phyloP scores from a whole-genome alignment of 2,797 vertebrate species.

The Perodicticus potto region DNA sequence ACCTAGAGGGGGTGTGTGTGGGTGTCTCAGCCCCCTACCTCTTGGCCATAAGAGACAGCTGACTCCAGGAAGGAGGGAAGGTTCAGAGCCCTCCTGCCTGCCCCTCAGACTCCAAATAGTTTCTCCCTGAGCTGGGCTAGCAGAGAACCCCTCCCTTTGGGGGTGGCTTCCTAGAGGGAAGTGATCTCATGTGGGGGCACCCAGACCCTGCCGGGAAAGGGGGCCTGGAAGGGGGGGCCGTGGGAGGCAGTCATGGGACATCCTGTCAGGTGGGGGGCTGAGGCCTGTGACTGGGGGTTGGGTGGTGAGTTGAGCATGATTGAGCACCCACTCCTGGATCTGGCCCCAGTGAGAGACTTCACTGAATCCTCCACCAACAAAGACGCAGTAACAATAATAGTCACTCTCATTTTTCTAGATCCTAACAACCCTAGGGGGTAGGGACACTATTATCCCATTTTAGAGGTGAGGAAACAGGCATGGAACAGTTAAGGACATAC shows the following conservation, averaged over 20 bases:
- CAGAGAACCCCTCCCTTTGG: background rate
- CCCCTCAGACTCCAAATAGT: background rate
- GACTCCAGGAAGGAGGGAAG: background rate
- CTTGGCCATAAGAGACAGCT: background rate
- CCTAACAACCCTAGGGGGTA: accelerated
- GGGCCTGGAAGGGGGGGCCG: conserved; percentile 22
- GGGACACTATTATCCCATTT: accelerated
- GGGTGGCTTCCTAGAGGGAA: conserved; percentile 64
- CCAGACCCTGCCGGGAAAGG: conserved; percentile 54
- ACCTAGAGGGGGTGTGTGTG: background rate
- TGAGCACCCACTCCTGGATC: background rate
- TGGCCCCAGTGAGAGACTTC: background rate
- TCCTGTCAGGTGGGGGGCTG: conserved; percentile 58
- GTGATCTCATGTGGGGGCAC: conserved; percentile 47
- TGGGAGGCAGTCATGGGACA: conserved; percentile 60
- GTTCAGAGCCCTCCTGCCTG: background rate
- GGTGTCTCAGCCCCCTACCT: background rate
- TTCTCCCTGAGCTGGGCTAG: background rate
- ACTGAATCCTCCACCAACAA: background rate
- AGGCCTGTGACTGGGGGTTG: background rate
- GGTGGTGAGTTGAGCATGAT: background rate
- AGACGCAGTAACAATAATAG: background rate
- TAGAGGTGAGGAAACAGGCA: background rate
- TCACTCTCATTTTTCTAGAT: no score
- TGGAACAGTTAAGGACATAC: accelerated